Conservation (phyloP, 2,797 vertebrate genomes). For the Uromys caudimaculatus region DNA sequence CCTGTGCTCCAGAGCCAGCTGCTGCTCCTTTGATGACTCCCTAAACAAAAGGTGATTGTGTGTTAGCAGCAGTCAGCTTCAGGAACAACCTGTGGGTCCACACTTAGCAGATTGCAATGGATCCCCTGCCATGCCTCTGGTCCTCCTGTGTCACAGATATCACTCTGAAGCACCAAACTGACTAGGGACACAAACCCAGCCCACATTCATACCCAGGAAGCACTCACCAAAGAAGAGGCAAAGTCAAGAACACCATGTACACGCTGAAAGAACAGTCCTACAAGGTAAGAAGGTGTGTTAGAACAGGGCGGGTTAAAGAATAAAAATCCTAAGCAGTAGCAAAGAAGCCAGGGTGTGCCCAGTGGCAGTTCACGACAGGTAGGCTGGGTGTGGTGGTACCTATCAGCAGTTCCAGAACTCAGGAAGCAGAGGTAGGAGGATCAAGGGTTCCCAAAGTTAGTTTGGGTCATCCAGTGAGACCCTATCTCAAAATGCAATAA, state of each 20-base stretch:
- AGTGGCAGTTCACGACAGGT: background rate
- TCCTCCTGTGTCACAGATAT: background rate
- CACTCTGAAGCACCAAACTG: background rate
- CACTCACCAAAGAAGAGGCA: background rate
- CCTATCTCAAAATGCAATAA: background rate
- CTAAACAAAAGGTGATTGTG: conserved; percentile 21
- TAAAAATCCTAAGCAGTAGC: background rate
- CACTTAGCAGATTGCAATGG: background rate
- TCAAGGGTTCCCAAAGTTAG: background rate
- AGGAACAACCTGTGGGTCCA: conserved; percentile 6
- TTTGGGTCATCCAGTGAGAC: background rate
- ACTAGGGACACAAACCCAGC: conserved; percentile 9
- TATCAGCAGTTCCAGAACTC: background rate
- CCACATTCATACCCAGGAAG: background rate
- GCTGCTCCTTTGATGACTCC: conserved; percentile 43
- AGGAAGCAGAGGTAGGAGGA: background rate
- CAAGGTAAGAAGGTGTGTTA: background rate
- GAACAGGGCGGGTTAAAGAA: background rate
- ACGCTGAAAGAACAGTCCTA: conserved; percentile 56
- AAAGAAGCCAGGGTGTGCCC: background rate
- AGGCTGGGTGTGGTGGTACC: background rate
- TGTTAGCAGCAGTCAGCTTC: background rate
- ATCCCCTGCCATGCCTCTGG: background rate
- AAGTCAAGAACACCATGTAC: conserved; percentile 51
- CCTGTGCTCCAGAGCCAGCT: background rate